Evolutionary conservation across 2,113 vertebrate genomes (phyloP).

Genomic region (Electrona antarctica): DNA sequence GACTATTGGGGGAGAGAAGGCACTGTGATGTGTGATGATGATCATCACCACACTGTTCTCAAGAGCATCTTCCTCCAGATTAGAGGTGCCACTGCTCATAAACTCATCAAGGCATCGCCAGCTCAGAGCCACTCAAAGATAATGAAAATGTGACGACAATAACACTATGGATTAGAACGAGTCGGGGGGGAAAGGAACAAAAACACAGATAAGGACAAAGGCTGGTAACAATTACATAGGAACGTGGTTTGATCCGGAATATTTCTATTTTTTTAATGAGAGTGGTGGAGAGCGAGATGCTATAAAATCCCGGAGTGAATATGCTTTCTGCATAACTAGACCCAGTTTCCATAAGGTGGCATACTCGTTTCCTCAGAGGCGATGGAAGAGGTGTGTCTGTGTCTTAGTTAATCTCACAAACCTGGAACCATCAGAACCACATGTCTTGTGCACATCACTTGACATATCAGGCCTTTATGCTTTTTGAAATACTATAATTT

Average conservation of each 20-base stretch:
- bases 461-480: too few relatives aligned
- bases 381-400: too few relatives aligned
- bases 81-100: slow-evolving; percentile 74
- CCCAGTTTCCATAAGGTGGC: too few relatives aligned
- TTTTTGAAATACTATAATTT: too few relatives aligned
- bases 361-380: too few relatives aligned
- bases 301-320: too few relatives aligned
- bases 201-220: slow-evolving; percentile 41
- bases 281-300: too few relatives aligned
- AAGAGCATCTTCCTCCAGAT: slow-evolving; percentile 65
- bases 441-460: too few relatives aligned
- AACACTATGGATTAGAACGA: slow-evolving; percentile 53
- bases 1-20: slow-evolving; percentile 29
- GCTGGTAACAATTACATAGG: slow-evolving; percentile 30
- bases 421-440: too few relatives aligned
- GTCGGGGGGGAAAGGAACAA: neutral
- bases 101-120: slow-evolving; percentile 66
- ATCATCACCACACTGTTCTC: slow-evolving; percentile 60
- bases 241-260: neutral
- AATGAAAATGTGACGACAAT: slow-evolving; percentile 69
- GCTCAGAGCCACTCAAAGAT: slow-evolving; percentile 61
- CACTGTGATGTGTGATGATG: slow-evolving; percentile 47
- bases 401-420: too few relatives aligned
- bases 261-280: neutral
- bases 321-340: too few relatives aligned